Conservation (phyloP, 1,140 invertebrate species). For the Drosophila nasuta region DNA sequence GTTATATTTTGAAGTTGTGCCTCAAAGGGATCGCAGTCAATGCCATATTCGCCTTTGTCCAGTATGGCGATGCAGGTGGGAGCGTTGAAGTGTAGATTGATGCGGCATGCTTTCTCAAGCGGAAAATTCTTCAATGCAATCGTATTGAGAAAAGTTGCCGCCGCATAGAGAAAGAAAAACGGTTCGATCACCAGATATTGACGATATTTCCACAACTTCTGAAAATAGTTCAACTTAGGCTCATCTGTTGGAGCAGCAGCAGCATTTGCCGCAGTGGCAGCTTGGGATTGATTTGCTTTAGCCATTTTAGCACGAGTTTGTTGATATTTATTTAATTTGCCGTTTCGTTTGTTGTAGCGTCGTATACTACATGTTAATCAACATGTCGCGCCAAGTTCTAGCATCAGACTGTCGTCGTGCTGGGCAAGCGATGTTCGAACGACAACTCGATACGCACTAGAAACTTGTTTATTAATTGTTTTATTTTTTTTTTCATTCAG, state of each 20-base stretch:
- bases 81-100: conserved; percentile 87
- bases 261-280: conserved; percentile 13
- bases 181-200: conserved; percentile 85
- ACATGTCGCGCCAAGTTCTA: conserved; percentile 74
- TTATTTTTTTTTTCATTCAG: conserved; percentile 27
- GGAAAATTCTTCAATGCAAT: conserved; percentile 86
- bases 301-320: conserved; percentile 47
- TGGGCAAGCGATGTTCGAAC: conserved; percentile 11
- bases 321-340: conserved; percentile 26
- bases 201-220: conserved; percentile 75
- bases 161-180: conserved; percentile 85
- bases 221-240: conserved; percentile 70
- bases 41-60: conserved; percentile 75
- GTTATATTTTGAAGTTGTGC: conserved; percentile 81
- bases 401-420: conserved; percentile 61
- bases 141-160: conserved; percentile 85
- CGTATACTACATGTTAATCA: conserved; percentile 60
- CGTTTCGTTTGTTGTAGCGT: conserved; percentile 22
- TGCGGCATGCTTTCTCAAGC: conserved; percentile 87
- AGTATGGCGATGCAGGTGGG: conserved; percentile 87
- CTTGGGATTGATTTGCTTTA: conserved; percentile 48
- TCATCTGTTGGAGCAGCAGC: conserved; percentile 6
- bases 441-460: conserved; percentile 65
- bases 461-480: conserved; percentile 78
- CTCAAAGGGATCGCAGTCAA: conserved; percentile 71